Evolutionary conservation across 2,797 vertebrate species (phyloP), one percentile per base, ranked within the genome.

Genomic region (Botia kubotai): DNA sequence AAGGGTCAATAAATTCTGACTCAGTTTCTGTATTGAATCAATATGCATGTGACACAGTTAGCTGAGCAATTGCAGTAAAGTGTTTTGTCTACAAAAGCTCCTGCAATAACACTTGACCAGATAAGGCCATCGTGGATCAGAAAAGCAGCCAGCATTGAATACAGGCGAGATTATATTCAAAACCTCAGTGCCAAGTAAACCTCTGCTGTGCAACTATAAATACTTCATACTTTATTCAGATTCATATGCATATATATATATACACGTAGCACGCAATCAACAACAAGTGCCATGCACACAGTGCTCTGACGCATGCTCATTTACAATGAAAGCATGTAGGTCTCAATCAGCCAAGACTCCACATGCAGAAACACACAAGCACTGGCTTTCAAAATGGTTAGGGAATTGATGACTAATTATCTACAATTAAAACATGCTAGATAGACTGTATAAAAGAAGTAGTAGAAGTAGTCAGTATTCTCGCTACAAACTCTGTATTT

Each of bases 291-390:
- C n/a, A 53, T 4, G 65, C 23, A 79, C 67, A 73, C 75, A 71
- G 60, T 26, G 23, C 77, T 70, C 67, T 48, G 43, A 72, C 52
- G 67, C 63, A 69, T 55, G 74, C 33, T 86, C 80, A 82, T 86
- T 85, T 86, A 76, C 82, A 86, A 80, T 71, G 63, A 71, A 82
- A 82, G 81, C 74, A 82, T 83, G 33, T 81, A 81, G 68, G 60
- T 33, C 26, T 43, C 50, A 77, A 78, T 86, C 77, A 81, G 75
- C 73, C 70, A 82, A 60, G 69, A 33, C 33, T 33, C 33, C 33
- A 33, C 33, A 33, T 33, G 33, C 1, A 33, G 33, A 33, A 33
- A 33, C 33, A 33, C 79, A 57, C 29, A 46, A 43, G 39, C 0
- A 50, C 74, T 17, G 52, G 29, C n/a, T 82, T 80, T 62, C 6